These are phyloP conservation scores for Philhelius pedissequus DNA, from an alignment of 2,888 invertebrate genomes.

Conservation along the genomic window DNA sequence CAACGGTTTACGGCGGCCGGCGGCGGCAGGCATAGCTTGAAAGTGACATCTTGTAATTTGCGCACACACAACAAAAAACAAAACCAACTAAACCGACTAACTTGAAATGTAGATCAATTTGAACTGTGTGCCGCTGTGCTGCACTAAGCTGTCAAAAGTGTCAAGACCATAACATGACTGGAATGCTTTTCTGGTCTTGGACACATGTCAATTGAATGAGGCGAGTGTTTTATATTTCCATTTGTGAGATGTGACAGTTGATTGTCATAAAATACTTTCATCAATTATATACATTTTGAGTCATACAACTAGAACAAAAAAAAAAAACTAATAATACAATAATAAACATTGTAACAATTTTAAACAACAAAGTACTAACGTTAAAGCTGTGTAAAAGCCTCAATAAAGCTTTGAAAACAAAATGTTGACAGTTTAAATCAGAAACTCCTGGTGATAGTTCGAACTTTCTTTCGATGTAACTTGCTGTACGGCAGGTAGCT, in stretches of 20 bases:
- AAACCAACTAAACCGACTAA: slow-evolving; percentile 6
- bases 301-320: slow-evolving; percentile 7
- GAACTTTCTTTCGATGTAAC: no score
- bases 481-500: no score
- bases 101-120: slow-evolving; percentile 58
- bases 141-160: slow-evolving; percentile 30
- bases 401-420: not conserved
- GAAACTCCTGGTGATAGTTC: no score
- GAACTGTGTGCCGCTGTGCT: slow-evolving; percentile 43
- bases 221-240: slow-evolving; percentile 4
- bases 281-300: slow-evolving; percentile 1
- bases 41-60: slow-evolving; percentile 65
- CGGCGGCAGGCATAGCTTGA: slow-evolving; percentile 28
- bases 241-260: slow-evolving; percentile 47
- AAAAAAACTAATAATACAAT: no score
- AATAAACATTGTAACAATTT: not conserved
- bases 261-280: slow-evolving; percentile 54
- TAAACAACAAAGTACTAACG: not conserved
- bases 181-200: slow-evolving; percentile 25
- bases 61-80: not conserved
- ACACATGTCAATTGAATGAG: slow-evolving; percentile 45
- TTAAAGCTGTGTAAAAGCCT: not conserved
- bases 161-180: slow-evolving; percentile 2
- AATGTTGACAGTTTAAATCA: no score
- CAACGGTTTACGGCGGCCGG: slow-evolving; percentile 44